These are phyloP conservation scores for Acipenser oxyrinchus DNA, from an alignment of 2,797 vertebrate genomes.

Conservation along the genomic window DNA sequence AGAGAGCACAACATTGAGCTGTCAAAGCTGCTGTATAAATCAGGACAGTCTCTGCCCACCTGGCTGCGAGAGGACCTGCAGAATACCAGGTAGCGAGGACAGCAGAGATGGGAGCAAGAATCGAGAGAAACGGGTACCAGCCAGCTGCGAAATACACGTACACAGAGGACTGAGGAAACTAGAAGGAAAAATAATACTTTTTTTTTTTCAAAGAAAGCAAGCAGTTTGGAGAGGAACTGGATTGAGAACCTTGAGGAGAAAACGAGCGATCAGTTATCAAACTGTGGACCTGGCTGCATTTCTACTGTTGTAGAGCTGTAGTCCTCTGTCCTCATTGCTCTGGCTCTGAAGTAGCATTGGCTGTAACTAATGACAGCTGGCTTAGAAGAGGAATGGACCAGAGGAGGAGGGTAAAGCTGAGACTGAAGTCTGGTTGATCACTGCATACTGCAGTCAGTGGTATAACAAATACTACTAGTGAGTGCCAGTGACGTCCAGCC, in stretches of 20 bases:
- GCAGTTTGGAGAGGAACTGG: background rate
- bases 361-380: too few species aligned
- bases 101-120: constrained; percentile 26
- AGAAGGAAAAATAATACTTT: too few species aligned
- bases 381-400: too few species aligned
- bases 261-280: background rate
- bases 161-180: too few species aligned
- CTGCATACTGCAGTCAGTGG: constrained; percentile 16
- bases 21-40: constrained; percentile 95
- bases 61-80: constrained; percentile 95
- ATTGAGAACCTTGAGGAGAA: background rate
- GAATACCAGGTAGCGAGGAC: constrained; percentile 86
- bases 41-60: constrained; percentile 88
- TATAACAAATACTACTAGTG: constrained; percentile 10
- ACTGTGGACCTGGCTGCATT: background rate
- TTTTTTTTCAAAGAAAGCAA: too few species aligned
- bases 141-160: constrained; percentile 2
- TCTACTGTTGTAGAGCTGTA: background rate
- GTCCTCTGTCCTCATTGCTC: too few species aligned
- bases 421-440: constrained; percentile 7
- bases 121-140: constrained; percentile 22
- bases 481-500: constrained; percentile 35
- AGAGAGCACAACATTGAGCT: constrained; percentile 96
- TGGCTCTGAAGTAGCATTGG: too few species aligned
- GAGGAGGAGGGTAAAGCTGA: constrained; percentile 5